These are phyloP conservation scores for Seriola rivoliana DNA, from an alignment of 2,113 vertebrate genomes.

Conservation along the genomic window DNA sequence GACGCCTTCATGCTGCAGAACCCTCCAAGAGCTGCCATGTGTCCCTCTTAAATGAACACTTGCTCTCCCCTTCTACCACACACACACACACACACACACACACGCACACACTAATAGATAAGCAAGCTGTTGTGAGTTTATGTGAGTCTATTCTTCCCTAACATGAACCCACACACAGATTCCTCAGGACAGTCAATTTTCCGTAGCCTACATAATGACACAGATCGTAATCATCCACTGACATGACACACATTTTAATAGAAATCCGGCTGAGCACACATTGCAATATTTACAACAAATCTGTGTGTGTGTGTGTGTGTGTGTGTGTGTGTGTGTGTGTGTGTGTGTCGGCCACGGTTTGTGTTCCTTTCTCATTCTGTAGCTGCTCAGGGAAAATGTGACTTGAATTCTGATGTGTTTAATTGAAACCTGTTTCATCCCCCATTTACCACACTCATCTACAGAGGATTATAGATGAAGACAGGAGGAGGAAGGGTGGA, in stretches of 20 bases:
- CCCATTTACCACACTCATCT: constrained; percentile 61
- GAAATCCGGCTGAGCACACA: constrained; percentile 28
- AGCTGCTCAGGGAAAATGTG: constrained; percentile 49
- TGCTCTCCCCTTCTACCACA: background rate
- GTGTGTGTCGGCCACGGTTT: constrained; percentile 4
- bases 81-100: no score
- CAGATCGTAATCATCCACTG: constrained; percentile 50
- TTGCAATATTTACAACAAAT: constrained; percentile 15
- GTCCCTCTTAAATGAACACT: background rate
- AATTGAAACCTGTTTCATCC: constrained; percentile 70
- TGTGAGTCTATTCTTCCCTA: constrained; percentile 4
- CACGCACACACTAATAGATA: background rate
- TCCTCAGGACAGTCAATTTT: constrained; percentile 39
- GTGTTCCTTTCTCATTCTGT: constrained; percentile 41
- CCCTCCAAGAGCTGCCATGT: background rate
- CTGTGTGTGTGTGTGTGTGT: constrained; percentile 17
- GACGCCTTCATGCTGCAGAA: background rate
- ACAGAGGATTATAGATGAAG: constrained; percentile 51
- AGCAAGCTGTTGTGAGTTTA: background rate
- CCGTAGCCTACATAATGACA: background rate
- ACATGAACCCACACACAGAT: constrained; percentile 23
- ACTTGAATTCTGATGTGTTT: constrained; percentile 64
- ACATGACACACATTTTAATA: constrained; percentile 52
- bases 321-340: background rate
- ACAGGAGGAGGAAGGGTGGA: background rate